Evolutionary conservation across 2,797 vertebrate genomes (phyloP).

Genomic region (Darevskia mixta): DNA sequence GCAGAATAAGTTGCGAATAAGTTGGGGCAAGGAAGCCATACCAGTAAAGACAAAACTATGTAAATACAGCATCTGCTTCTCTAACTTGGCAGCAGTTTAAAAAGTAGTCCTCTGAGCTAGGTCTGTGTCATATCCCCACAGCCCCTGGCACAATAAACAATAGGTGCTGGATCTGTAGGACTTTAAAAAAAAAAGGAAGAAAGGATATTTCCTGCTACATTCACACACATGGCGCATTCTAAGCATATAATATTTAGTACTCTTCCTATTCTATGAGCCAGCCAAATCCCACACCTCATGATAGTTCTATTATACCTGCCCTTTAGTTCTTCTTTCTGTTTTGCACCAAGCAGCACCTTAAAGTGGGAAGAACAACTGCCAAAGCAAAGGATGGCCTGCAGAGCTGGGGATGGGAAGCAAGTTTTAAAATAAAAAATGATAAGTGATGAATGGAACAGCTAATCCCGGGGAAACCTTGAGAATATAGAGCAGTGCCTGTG

Average conservation of each 20-base stretch:
- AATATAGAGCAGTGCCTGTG: constrained; percentile 71
- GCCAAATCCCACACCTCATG: constrained; percentile 29
- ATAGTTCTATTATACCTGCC: constrained; percentile 2
- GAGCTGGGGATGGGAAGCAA: constrained; percentile 73
- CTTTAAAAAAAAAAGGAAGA: neutral
- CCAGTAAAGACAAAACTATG: neutral
- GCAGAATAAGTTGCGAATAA: neutral
- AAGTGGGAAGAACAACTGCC: constrained; percentile 34
- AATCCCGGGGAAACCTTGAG: constrained; percentile 77
- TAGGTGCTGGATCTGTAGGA: neutral
- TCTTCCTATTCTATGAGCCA: accelerated
- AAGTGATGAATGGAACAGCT: constrained; percentile 80
- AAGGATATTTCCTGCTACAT: neutral
- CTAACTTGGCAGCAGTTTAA: neutral
- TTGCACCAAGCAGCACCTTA: constrained; percentile 17
- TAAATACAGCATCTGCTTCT: neutral
- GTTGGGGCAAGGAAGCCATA: neutral
- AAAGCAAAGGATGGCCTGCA: constrained; percentile 17
- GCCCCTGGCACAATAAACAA: neutral
- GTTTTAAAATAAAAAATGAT: constrained; percentile 79
- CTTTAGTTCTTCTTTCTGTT: neutral
- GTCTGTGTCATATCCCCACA: neutral
- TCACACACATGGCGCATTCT: neutral
- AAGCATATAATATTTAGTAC: constrained; percentile 9
- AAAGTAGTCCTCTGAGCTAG: neutral